Percentiles rank a stretch among this genome's conserved stretches.
phyloP scores from a whole-genome alignment of 2,113 vertebrate genomes.

The Carassius auratus region DNA sequence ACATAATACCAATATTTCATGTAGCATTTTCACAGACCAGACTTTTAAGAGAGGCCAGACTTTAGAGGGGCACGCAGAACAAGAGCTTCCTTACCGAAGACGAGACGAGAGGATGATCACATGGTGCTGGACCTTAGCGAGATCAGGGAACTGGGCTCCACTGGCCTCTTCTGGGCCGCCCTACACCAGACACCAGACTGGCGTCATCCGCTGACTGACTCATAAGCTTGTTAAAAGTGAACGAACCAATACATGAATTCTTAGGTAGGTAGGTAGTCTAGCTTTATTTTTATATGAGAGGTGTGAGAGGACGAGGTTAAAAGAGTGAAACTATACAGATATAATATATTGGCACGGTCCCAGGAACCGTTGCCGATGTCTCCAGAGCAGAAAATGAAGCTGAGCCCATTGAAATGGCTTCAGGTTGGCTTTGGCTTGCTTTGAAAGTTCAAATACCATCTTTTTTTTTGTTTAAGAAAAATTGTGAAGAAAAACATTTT shows the following conservation, averaged over 20 bases:
- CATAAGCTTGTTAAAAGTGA: slow-evolving; percentile 59
- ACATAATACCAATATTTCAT: slow-evolving; percentile 66
- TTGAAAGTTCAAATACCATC: slow-evolving; percentile 18
- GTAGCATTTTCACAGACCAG: slow-evolving; percentile 70
- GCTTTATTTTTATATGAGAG: slow-evolving; percentile 71
- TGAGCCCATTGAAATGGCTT: slow-evolving; percentile 2
- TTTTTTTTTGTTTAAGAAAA: not conserved
- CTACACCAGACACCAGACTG: slow-evolving; percentile 22
- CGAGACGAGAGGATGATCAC: slow-evolving; percentile 40
- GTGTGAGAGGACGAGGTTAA: slow-evolving; percentile 38
- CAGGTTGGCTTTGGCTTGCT: slow-evolving; percentile 30
- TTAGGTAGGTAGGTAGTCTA: slow-evolving; percentile 38
- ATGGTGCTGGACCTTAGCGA: slow-evolving; percentile 55
- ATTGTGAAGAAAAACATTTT: slow-evolving; percentile 17
- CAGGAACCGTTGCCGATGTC: slow-evolving; percentile 40
- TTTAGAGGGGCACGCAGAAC: not conserved
- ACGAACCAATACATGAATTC: slow-evolving; percentile 50
- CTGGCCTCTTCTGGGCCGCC: slow-evolving; percentile 16
- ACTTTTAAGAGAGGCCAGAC: slow-evolving; percentile 40
- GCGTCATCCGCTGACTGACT: slow-evolving; percentile 46
- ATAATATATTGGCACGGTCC: slow-evolving; percentile 72
- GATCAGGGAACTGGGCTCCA: slow-evolving; percentile 9
- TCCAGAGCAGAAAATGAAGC: slow-evolving; percentile 41
- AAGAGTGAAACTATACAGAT: slow-evolving; percentile 70
- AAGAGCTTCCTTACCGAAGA: slow-evolving; percentile 49